phyloP scores from a whole-genome alignment of 2,797 vertebrate genomes.

The Pangasius djambal region DNA sequence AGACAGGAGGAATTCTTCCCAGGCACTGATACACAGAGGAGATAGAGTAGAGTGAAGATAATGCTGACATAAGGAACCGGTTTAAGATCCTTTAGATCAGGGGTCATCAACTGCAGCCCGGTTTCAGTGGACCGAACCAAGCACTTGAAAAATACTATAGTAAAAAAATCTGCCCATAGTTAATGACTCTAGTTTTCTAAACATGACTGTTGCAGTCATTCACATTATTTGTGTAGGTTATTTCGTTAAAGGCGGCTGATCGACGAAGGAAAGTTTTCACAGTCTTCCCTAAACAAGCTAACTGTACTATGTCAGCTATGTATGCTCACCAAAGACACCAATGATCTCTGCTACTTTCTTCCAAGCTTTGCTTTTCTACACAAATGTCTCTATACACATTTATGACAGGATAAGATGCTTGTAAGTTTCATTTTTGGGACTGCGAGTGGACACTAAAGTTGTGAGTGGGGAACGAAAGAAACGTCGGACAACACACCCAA shows the following conservation, averaged over 20 bases:
- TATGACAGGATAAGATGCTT: not conserved
- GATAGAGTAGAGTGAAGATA: not conserved
- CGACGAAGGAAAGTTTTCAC: not conserved
- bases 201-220: not conserved
- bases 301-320: not conserved
- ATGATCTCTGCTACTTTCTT: not conserved
- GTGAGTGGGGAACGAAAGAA: not conserved
- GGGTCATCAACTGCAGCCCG: not conserved
- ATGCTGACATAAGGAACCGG: not conserved
- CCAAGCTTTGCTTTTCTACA: not conserved
- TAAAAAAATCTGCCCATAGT: not conserved
- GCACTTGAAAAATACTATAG: not conserved
- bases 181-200: not conserved
- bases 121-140: not conserved
- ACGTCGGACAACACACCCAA: not conserved
- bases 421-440: not conserved
- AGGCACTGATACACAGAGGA: conserved; percentile 66
- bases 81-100: not conserved
- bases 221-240: too few species aligned
- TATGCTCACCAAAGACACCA: not conserved
- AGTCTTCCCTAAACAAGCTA: not conserved
- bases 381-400: not conserved
- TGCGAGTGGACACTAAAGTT: not conserved
- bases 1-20: conserved; percentile 74
- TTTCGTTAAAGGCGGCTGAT: not conserved